Conservation (phyloP, 2,797 vertebrate species). For the Leucoraja ocellata region DNA sequence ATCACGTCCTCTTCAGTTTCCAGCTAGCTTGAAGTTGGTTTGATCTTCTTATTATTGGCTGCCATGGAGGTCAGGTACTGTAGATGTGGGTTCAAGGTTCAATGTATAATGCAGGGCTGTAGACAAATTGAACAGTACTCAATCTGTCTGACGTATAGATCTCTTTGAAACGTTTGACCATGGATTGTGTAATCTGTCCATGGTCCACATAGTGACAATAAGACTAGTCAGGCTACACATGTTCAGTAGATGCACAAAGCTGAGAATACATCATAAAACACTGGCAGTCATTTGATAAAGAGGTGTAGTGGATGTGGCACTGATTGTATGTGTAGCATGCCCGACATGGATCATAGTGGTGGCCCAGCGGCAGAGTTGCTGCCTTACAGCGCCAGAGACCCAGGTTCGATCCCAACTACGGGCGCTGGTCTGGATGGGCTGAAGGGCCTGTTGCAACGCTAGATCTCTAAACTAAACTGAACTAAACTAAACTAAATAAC, state of each 20-base stretch:
- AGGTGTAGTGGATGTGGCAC: not conserved
- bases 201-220: not conserved
- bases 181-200: conserved; percentile 42
- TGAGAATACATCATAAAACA: not conserved
- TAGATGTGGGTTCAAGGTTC: conserved; percentile 44
- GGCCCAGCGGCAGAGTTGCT: too few relatives aligned
- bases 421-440: too few relatives aligned
- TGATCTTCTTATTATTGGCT: conserved; percentile 43
- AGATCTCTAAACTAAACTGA: too few relatives aligned
- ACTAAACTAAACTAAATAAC: too few relatives aligned
- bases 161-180: conserved; percentile 37
- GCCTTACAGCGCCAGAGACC: too few relatives aligned
- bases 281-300: not conserved
- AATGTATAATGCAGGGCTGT: conserved; percentile 44
- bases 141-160: conserved; percentile 40
- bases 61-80: conserved; percentile 44
- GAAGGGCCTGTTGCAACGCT: too few relatives aligned
- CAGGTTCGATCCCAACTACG: too few relatives aligned
- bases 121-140: conserved; percentile 46
- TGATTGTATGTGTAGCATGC: not conserved
- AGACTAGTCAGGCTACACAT: not conserved
- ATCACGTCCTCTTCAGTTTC: conserved; percentile 36
- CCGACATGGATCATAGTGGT: too few relatives aligned
- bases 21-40: conserved; percentile 41
- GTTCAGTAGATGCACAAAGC: not conserved